These are phyloP conservation scores for Crypturellus undulatus DNA, from an alignment of 2,113 vertebrate species.

Conservation along the genomic window DNA sequence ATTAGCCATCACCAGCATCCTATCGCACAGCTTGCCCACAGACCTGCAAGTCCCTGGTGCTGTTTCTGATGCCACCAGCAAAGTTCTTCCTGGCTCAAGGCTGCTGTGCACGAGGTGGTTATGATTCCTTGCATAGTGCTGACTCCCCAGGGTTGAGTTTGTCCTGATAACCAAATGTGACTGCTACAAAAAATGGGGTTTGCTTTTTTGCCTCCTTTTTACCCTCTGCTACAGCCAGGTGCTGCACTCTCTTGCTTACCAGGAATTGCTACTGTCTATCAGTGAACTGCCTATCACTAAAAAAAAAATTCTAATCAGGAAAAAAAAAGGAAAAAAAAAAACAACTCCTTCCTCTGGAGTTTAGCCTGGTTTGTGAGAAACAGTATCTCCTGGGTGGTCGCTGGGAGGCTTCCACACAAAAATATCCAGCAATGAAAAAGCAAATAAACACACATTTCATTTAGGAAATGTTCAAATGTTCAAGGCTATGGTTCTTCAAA, in stretches of 20 bases:
- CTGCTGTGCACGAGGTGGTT: not conserved
- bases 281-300: not conserved
- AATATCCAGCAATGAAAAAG: not conserved
- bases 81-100: not conserved
- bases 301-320: not conserved
- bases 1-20: not conserved
- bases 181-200: not conserved
- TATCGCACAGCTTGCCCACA: not conserved
- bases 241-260: not conserved
- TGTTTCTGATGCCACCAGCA: not conserved
- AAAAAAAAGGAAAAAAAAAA: not conserved
- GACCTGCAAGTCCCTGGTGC: not conserved
- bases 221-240: not conserved
- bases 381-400: not conserved
- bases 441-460: not conserved
- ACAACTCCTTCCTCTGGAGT: not conserved
- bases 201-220: not conserved
- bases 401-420: not conserved
- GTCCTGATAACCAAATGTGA: not conserved
- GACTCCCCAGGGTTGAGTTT: not conserved
- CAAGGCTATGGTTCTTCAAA: not conserved
- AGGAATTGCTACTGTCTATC: not conserved
- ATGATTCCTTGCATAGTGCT: not conserved
- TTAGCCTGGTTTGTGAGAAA: not conserved
- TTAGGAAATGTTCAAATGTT: not conserved